Evolutionary conservation across 2,888 invertebrate genomes (phyloP).

Genomic region (Artemia sp.): DNA sequence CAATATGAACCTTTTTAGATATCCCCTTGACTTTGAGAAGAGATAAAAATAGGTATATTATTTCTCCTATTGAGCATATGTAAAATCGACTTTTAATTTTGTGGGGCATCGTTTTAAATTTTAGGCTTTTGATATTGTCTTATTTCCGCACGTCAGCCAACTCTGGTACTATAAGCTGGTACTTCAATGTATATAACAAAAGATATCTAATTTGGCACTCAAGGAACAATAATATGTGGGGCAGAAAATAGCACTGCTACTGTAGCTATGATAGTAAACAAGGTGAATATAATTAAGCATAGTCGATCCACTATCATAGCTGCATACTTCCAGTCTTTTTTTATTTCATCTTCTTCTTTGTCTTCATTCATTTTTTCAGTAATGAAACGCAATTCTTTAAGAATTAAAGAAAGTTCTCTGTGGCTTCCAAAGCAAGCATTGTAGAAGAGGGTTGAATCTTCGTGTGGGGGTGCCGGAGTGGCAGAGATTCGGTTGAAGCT

Average conservation of each 20-base stretch:
- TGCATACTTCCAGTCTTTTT: slow-evolving; percentile 91
- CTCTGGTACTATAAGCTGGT: no score
- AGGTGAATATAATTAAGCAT: slow-evolving; percentile 98
- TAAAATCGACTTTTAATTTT: no score
- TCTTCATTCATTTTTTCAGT: slow-evolving; percentile 85
- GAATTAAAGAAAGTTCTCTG: slow-evolving; percentile 82
- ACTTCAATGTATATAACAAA: no score
- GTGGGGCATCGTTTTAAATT: no score
- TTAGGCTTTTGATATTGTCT: no score
- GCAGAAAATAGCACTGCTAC: slow-evolving; percentile 91
- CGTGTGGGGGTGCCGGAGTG: slow-evolving; percentile 23
- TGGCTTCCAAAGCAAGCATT: slow-evolving; percentile 61
- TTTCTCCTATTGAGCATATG: no score
- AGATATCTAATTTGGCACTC: slow-evolving; percentile 10
- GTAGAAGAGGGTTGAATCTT: slow-evolving; percentile 26
- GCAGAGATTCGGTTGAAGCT: slow-evolving; percentile 5
- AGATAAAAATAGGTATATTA: no score
- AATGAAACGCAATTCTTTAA: slow-evolving; percentile 76
- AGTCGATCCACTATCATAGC: slow-evolving; percentile 99
- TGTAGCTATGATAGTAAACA: slow-evolving; percentile 92
- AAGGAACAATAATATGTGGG: slow-evolving; percentile 44
- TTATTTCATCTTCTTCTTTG: slow-evolving; percentile 80
- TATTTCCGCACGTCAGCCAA: no score
- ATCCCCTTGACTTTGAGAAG: no score
- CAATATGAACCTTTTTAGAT: no score